Percentiles rank a stretch among this genome's conserved stretches.
phyloP scores from a whole-genome alignment of 2,888 invertebrate genomes.

The Ptychoptera contaminata region DNA sequence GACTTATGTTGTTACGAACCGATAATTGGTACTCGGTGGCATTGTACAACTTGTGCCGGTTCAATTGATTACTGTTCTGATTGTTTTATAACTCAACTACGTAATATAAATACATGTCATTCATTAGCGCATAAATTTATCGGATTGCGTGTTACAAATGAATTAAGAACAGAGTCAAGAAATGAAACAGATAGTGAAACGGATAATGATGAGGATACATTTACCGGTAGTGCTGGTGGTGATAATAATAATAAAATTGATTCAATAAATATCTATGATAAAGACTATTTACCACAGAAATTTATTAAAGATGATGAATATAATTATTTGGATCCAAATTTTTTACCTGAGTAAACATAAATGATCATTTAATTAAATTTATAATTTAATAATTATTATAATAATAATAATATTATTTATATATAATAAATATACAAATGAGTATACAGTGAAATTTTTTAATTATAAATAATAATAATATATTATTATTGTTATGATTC shows the following conservation, averaged over 20 bases:
- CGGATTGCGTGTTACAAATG: slow-evolving; percentile 7
- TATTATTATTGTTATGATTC: slow-evolving; percentile 5
- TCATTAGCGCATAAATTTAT: slow-evolving; percentile 10
- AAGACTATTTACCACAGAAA: slow-evolving; percentile 13
- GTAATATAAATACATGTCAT: slow-evolving; percentile 5
- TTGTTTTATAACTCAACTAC: slow-evolving; percentile 40
- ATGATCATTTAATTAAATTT: background rate
- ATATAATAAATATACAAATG: background rate
- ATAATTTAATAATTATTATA: background rate
- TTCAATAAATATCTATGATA: slow-evolving; percentile 8
- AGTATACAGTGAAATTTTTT: background rate
- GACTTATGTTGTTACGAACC: slow-evolving; percentile 46
- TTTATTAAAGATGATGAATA: slow-evolving; percentile 11
- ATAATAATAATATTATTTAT: background rate
- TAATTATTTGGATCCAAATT: slow-evolving; percentile 18
- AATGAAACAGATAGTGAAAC: background rate
- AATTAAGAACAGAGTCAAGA: background rate
- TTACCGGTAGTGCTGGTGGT: slow-evolving; percentile 4
- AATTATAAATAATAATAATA: background rate
- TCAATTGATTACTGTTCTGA: slow-evolving; percentile 48
- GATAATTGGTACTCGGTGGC: slow-evolving; percentile 49
- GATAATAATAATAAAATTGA: slow-evolving; percentile 5
- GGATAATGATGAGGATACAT: background rate
- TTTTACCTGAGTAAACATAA: slow-evolving; percentile 11
- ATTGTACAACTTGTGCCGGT: slow-evolving; percentile 45